Conservation (phyloP, 2,113 vertebrate species). For the Corynorhinus townsendii region DNA sequence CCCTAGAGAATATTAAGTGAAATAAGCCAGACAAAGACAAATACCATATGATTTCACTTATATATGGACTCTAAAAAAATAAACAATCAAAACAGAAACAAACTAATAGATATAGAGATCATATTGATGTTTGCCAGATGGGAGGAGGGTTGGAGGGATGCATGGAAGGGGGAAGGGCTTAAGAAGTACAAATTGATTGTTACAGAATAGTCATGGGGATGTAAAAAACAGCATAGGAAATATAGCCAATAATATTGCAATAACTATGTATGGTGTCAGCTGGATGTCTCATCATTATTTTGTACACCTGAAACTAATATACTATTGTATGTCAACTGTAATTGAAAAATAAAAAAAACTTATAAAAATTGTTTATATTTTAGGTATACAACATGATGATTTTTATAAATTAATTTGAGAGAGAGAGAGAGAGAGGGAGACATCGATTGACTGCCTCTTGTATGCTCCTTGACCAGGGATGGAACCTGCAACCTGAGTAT, state of each 20-base stretch:
- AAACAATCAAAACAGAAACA: neutral
- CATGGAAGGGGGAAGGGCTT: neutral
- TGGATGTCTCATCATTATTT: neutral
- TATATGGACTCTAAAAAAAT: neutral
- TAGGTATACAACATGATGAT: neutral
- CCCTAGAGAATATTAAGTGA: neutral
- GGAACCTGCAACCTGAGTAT: no score
- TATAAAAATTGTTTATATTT: neutral
- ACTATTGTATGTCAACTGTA: neutral
- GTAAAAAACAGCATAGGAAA: neutral
- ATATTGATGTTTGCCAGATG: neutral
- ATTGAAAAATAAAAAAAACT: neutral
- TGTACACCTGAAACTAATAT: neutral
- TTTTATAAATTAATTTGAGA: no score
- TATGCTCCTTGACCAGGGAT: no score
- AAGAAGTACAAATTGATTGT: neutral
- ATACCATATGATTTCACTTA: neutral
- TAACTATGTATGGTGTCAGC: neutral
- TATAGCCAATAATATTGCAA: neutral
- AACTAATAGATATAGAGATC: neutral
- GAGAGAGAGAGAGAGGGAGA: no score
- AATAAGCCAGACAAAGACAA: neutral
- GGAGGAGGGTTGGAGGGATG: neutral
- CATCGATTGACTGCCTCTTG: no score
- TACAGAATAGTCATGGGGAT: neutral